These are phyloP conservation scores for Mormyrus proboscirostris DNA, from an alignment of 2,797 vertebrate genomes.

Conservation along the genomic window DNA sequence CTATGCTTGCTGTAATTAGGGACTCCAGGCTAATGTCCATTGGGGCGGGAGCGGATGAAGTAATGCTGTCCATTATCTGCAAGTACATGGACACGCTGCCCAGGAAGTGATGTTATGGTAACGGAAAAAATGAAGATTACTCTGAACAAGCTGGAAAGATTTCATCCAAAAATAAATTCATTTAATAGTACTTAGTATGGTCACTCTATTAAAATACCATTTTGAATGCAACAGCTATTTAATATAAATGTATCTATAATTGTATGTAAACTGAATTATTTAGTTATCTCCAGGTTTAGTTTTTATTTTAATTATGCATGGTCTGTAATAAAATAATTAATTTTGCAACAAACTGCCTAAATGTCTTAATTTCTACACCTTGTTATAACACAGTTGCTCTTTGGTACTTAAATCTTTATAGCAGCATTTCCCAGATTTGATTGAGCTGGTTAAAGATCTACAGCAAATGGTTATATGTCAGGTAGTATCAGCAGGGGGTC, in stretches of 20 bases:
- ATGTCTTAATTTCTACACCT: neutral
- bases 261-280: neutral
- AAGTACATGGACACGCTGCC: conserved; percentile 76
- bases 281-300: neutral
- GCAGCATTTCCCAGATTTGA: neutral
- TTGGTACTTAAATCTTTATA: neutral
- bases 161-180: conserved; percentile 41
- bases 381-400: neutral
- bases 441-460: neutral
- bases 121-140: neutral
- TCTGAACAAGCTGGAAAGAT: neutral
- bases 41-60: conserved; percentile 77
- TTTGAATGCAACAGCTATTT: neutral
- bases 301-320: neutral
- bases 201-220: neutral
- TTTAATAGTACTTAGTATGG: conserved; percentile 20
- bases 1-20: conserved; percentile 47
- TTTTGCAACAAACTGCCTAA: neutral
- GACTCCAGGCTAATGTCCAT: conserved; percentile 72
- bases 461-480: neutral
- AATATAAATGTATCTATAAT: neutral
- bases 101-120: conserved; percentile 36
- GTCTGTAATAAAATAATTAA: neutral
- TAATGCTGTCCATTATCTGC: conserved; percentile 78
- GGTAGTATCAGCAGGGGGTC: neutral